These are phyloP conservation scores for Cavia porcellus DNA, from an alignment of 2,113 vertebrate genomes.

Conservation along the genomic window DNA sequence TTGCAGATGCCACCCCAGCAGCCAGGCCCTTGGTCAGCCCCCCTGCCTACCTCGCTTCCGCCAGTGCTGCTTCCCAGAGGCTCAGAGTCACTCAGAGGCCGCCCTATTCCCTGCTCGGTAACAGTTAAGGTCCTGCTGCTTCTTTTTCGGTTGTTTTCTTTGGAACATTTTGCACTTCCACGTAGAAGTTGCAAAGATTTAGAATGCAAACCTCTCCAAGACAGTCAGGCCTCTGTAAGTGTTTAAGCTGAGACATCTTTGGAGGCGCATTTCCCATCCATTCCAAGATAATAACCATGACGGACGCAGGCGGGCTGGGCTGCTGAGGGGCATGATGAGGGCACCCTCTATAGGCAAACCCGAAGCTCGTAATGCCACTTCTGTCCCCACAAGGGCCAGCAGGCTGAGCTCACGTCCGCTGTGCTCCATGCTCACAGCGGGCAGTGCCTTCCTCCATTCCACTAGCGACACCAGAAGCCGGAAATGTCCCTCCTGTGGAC, in stretches of 20 bases:
- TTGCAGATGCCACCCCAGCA: accelerated
- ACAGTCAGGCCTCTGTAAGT: background rate
- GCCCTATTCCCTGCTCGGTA: background rate
- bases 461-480: background rate
- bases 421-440: accelerated
- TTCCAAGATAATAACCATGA: background rate
- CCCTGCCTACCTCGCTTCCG: accelerated
- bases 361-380: background rate
- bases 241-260: background rate
- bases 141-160: background rate
- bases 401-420: accelerated
- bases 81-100: background rate
- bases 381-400: too few relatives aligned
- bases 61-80: background rate
- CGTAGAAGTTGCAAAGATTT: background rate
- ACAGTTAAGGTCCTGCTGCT: background rate
- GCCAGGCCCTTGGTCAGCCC: too few relatives aligned
- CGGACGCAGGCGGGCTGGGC: accelerated
- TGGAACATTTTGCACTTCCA: background rate
- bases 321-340: accelerated
- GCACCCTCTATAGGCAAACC: accelerated
- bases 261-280: background rate
- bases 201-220: background rate
- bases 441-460: accelerated
- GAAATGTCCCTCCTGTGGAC: accelerated